phyloP scores from a whole-genome alignment of 92 coral and sea anemone species.

The Porites evermanni region DNA sequence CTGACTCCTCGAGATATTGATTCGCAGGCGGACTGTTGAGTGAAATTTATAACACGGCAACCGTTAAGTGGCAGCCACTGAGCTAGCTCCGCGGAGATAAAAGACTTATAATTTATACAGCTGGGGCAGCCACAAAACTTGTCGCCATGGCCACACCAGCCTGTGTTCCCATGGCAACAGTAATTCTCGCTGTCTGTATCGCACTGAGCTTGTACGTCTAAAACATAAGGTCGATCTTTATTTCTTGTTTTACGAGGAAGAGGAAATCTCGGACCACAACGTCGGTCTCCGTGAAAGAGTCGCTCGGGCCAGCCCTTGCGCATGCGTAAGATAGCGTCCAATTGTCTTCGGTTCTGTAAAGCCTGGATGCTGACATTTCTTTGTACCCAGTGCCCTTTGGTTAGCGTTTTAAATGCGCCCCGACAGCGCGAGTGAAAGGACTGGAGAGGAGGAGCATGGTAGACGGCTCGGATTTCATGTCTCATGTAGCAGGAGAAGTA shows the following conservation, averaged over 20 bases:
- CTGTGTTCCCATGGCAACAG: conserved; percentile 81
- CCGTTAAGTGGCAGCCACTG: conserved; percentile 70
- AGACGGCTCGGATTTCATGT: conserved; percentile 26
- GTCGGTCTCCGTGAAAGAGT: conserved; percentile 80
- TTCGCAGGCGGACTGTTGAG: conserved; percentile 76
- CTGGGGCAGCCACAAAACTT: conserved; percentile 69
- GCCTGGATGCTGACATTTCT: conserved; percentile 61
- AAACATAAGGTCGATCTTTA: conserved; percentile 48
- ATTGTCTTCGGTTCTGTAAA: conserved; percentile 54
- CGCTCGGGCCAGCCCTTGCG: conserved; percentile 90
- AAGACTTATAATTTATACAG: conserved; percentile 73
- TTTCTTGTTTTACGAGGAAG: conserved; percentile 72
- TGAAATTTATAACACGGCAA: conserved; percentile 73
- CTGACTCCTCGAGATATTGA: conserved; percentile 55
- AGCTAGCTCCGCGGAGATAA: conserved; percentile 86
- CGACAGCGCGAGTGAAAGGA: conserved; percentile 58
- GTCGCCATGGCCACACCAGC: conserved; percentile 82
- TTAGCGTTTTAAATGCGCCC: conserved; percentile 64
- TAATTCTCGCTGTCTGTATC: conserved; percentile 70
- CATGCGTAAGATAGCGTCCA: conserved; percentile 70
- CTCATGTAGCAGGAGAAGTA: conserved; percentile 59
- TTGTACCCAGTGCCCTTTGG: conserved; percentile 73
- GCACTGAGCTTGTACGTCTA: conserved; percentile 85
- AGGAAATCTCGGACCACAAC: conserved; percentile 81
- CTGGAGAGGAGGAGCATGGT: conserved; percentile 48